These are phyloP conservation scores for Elanoides forficatus DNA, from an alignment of 2,113 vertebrate species.

Conservation along the genomic window DNA sequence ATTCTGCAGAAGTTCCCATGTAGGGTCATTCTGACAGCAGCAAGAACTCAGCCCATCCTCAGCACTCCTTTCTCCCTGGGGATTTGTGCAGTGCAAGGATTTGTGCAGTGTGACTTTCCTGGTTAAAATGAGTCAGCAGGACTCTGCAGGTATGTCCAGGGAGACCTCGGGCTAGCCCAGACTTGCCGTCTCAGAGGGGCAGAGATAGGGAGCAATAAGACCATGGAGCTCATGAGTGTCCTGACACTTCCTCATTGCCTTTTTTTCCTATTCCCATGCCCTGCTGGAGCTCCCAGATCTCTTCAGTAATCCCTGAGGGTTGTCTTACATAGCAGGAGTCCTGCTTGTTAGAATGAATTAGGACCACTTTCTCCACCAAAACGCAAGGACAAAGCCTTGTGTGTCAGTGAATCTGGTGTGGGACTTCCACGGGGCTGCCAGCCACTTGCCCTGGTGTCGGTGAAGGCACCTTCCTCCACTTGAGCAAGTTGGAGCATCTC, in stretches of 20 bases:
- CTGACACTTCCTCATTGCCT: background rate
- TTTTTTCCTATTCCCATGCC: background rate
- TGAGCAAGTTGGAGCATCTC: background rate
- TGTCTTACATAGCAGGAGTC: background rate
- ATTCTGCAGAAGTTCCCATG: background rate
- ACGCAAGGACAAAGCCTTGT: background rate
- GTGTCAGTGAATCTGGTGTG: background rate
- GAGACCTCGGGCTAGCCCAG: background rate
- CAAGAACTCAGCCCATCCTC: background rate
- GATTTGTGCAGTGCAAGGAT: background rate
- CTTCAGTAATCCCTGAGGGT: background rate
- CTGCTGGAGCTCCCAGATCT: background rate
- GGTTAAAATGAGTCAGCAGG: background rate
- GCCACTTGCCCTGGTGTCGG: fast-evolving
- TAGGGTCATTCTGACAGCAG: background rate
- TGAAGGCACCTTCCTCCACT: background rate
- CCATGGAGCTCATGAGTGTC: background rate
- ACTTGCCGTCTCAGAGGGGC: background rate
- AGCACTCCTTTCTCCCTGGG: background rate
- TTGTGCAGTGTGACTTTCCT: background rate
- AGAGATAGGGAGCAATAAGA: background rate
- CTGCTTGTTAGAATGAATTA: background rate
- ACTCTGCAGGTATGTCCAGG: background rate
- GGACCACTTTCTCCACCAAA: background rate
- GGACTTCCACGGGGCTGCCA: background rate